Base-by-base conservation (phyloP, 2,797 vertebrate genomes). In the Premnoplex brunnescens region DNA sequence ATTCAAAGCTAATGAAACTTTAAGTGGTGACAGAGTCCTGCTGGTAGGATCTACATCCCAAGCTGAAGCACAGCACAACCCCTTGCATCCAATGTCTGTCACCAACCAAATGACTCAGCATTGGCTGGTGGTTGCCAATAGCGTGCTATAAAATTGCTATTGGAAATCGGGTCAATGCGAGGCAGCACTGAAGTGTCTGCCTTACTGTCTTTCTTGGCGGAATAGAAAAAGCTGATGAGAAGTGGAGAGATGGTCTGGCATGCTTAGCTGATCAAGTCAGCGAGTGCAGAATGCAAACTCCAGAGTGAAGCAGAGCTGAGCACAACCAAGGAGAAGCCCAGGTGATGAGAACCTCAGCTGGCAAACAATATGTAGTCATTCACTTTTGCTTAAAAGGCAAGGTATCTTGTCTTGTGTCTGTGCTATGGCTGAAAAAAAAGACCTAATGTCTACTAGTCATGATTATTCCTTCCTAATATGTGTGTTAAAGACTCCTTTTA, bases 1-100 rank as follows among this genome's bases (percentile, higher is more conserved):
- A 94, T 87, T 93, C 83, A 91, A 80, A 84, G 60, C 46, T 91
- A 85, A 80, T 39, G 52, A 82, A 90, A 83, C 14, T 78, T 75
- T 51, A 88, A 75, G 76, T 72, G 54, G 41, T 77, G 78, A 34
- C 28, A 34, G 59, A 48, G 85, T 95, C 86, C 91, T 90, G 74
- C 89, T 87, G 63, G 41, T 68, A 78, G 41, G 18, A 63, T 58
- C 56, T 58, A 2, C 28, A 62, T 84, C 84, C 76, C 44, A 69
- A 63, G 43, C n/a, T 43, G 36, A 59, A 86, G 34, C 52, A 79
- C 28, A 86, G 21, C 51, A 52, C 41, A 73, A 49, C 30, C 12
- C 37, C 37, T 68, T 3, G 1, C 17, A 85, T n/a, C 37, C 80
- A 67, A 0, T 21, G 39, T 59, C 77, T 93, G 59, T 88, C 73